Percentiles rank a stretch among this genome's conserved stretches.
phyloP scores from a whole-genome alignment of 2,113 vertebrate species.

The Odontophorus gujanensis region DNA sequence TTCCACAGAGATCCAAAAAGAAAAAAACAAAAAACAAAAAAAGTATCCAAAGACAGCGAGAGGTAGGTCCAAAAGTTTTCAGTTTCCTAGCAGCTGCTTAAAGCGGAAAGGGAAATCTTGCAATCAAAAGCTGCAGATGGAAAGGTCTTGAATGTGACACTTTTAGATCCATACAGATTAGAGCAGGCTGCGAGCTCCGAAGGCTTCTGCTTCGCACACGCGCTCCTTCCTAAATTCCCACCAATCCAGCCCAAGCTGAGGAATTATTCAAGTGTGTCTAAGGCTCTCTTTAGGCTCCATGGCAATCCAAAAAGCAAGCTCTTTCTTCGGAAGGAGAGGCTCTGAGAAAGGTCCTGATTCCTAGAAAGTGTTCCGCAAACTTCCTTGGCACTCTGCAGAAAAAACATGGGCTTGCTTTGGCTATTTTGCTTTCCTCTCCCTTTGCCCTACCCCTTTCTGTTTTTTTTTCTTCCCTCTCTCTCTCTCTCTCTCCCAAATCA shows the following conservation, averaged over 20 bases:
- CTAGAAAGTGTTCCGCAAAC: constrained; percentile 80
- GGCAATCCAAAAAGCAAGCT: constrained; percentile 73
- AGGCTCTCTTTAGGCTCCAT: constrained; percentile 68
- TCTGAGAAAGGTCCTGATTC: constrained; percentile 66
- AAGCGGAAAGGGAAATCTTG: constrained; percentile 54
- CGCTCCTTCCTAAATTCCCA: constrained; percentile 73
- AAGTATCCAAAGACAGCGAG: constrained; percentile 77
- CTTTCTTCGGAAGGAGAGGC: constrained; percentile 69
- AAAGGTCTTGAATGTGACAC: constrained; percentile 66
- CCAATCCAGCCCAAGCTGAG: constrained; percentile 67
- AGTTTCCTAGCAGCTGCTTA: constrained; percentile 73
- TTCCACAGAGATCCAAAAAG: too few species aligned
- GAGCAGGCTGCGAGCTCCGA: constrained; percentile 46
- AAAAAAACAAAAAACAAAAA: constrained; percentile 48
- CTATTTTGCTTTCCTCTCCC: constrained; percentile 29
- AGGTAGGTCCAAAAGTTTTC: constrained; percentile 84
- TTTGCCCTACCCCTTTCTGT: constrained; percentile 36
- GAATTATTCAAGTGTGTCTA: constrained; percentile 70
- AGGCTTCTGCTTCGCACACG: constrained; percentile 64
- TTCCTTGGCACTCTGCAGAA: constrained; percentile 72
- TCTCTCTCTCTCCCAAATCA: constrained; percentile 49
- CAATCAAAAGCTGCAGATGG: constrained; percentile 47
- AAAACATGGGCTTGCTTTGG: constrained; percentile 64
- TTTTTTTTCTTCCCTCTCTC: background rate
- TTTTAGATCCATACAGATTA: constrained; percentile 70